Evolutionary conservation across 2,888 invertebrate genomes (phyloP).

Genomic region (Hyalella azteca): DNA sequence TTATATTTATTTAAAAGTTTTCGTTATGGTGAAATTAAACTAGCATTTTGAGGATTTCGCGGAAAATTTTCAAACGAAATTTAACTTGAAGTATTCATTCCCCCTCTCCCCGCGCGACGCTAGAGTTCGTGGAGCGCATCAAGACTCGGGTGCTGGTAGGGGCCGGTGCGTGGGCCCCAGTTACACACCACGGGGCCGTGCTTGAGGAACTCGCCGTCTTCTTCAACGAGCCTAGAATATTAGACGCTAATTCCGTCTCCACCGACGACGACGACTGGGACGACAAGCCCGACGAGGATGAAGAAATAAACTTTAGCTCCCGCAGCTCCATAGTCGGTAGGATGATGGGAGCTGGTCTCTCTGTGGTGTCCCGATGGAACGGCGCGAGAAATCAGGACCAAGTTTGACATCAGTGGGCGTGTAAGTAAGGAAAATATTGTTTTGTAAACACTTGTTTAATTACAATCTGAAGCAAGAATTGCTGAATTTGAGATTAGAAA

Average conservation of each 20-base stretch:
- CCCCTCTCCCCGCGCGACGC: neutral
- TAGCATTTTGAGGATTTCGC: no score
- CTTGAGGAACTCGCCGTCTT: slow-evolving; percentile 9
- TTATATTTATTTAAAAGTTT: no score
- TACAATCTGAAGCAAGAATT: neutral
- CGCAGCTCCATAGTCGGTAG: slow-evolving; percentile 40
- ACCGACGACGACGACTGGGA: slow-evolving; percentile 10
- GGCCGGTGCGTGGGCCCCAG: slow-evolving; percentile 20
- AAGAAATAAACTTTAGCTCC: slow-evolving; percentile 1
- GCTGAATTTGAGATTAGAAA: neutral
- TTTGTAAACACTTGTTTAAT: no score
- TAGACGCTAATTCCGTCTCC: neutral
- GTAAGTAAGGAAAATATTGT: neutral
- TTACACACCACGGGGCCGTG: slow-evolving; percentile 16
- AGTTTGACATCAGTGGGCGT: neutral
- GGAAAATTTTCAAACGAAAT: no score
- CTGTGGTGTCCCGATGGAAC: slow-evolving; percentile 40
- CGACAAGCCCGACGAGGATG: neutral
- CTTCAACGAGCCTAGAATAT: slow-evolving; percentile 18
- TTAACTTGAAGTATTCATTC: neutral
- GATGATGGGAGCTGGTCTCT: slow-evolving; percentile 50
- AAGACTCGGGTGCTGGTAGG: slow-evolving; percentile 42
- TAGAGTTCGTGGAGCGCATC: slow-evolving; percentile 53
- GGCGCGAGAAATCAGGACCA: neutral
- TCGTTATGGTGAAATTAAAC: no score